Percentiles rank a stretch among this genome's conserved stretches.
These are phyloP conservation scores for Lerista edwardsae DNA, from an alignment of 2,797 vertebrate species.

Conservation along the genomic window DNA sequence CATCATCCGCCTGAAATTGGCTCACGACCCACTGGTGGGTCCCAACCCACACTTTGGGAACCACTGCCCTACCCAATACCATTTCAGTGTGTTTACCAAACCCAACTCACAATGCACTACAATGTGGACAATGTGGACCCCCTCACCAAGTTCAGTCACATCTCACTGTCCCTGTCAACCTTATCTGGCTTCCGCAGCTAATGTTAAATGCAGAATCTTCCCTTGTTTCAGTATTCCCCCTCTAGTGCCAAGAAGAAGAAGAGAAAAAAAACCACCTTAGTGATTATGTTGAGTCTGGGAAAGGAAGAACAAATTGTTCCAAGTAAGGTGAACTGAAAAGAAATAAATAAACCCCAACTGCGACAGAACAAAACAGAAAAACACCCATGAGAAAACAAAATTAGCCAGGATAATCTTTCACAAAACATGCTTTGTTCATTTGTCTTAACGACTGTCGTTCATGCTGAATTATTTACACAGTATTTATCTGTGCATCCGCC, in stretches of 20 bases:
- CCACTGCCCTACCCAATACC: too few relatives aligned
- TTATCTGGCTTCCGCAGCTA: background rate
- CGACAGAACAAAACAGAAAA: constrained; percentile 21
- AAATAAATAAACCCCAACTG: background rate
- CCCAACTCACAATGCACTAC: background rate
- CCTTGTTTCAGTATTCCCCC: background rate
- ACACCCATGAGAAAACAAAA: constrained; percentile 24
- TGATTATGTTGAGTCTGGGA: background rate
- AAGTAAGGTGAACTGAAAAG: background rate
- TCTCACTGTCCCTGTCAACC: background rate
- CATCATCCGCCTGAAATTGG: too few relatives aligned
- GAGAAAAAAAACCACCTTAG: background rate
- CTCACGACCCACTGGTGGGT: too few relatives aligned
- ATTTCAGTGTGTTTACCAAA: too few relatives aligned
- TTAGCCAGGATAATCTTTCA: constrained; percentile 47
- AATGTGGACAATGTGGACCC: background rate
- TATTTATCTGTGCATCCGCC: background rate
- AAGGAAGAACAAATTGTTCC: background rate
- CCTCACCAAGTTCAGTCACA: background rate
- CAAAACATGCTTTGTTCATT: constrained; percentile 42
- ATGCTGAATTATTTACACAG: constrained; percentile 51
- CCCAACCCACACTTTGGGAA: too few relatives aligned
- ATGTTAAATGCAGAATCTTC: background rate
- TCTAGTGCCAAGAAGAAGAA: background rate
- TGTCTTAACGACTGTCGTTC: constrained; percentile 39